Base-by-base conservation (phyloP, 2,797 vertebrate genomes). In the Lepilemur septentrionalis region DNA sequence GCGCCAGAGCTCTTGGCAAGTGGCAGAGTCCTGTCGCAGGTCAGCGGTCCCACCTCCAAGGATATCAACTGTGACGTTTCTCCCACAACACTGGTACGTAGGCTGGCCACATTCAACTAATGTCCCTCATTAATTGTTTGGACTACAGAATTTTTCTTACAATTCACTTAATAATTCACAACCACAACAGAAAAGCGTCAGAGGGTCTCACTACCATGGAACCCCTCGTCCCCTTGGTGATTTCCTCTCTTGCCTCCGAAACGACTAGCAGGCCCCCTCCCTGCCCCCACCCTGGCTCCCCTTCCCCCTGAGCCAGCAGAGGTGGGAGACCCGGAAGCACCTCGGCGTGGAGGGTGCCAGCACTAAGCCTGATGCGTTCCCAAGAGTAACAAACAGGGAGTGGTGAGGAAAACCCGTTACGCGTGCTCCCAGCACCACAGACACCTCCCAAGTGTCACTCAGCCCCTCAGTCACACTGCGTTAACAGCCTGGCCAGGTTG, bases 41-140 rank as follows among this genome's bases (percentile, higher is more conserved):
- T 13, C 22, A 23, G 55, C n/a, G 5, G 2, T 15, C 13, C 7
- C 46, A 7, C 48, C 81, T 18, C 80, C 5, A 18, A 28, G 12
- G 52, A 28, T 5, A 1, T 9, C 38, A 6, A 52, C 5, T 13
- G 48, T 25, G 2, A n/a, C 2, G 4, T 41, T 13, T 1, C 32
- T 80, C 28, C 69, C 57, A 28, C 15, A 20, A 22, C 43, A 41
- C 15, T 17, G n/a, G 79, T 32, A 0, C 0, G 4, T 2, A 10
- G 28, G 52, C 18, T 1, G 28, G 38, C 13, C 48, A 9, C 1
- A 6, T 5, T 9, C 81, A 25, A 5, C 20, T 6, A 28, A 3
- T 1, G 11, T 6, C 7, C 18, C 23, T 12, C 46, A 22, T 13
- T 46, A 11, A 4, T 0, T 69, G 14, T 38, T 11, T 25, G n/a